phyloP scores from a whole-genome alignment of 2,888 invertebrate genomes.

The Tenthredo distinguenda region DNA sequence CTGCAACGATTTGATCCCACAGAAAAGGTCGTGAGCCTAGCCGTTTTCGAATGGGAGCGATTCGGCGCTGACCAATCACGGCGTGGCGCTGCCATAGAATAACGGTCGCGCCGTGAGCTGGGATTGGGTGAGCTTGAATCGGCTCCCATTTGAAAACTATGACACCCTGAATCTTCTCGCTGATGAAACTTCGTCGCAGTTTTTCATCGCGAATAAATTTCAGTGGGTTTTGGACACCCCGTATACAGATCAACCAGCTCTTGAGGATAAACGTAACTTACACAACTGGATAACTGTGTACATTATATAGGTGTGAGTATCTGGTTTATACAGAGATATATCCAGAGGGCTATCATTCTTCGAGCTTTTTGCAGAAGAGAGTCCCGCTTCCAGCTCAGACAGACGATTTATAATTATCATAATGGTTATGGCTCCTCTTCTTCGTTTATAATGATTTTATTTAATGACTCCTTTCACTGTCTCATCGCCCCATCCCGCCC shows the following conservation, averaged over 20 bases:
- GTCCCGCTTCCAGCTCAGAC: constrained; percentile 53
- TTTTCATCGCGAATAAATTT: neutral
- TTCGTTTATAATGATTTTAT: constrained; percentile 58
- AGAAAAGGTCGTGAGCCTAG: neutral
- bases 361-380: constrained; percentile 41
- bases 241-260: neutral
- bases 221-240: neutral
- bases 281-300: neutral
- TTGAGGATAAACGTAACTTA: neutral
- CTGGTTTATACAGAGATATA: neutral
- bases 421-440: constrained; percentile 55
- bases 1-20: neutral
- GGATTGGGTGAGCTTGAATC: neutral
- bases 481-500: constrained; percentile 28
- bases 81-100: neutral
- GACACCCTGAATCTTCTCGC: neutral
- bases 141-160: neutral
- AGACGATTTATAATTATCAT: constrained; percentile 59
- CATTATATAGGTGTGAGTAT: neutral
- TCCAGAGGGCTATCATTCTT: constrained; percentile 32
- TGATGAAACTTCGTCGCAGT: neutral
- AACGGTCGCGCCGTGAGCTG: neutral
- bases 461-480: constrained; percentile 57
- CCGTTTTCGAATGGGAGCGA: constrained; percentile 1
- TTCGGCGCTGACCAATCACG: neutral